These are phyloP conservation scores for Polylopha cassiicola DNA, from an alignment of 2,888 invertebrate genomes.

Conservation along the genomic window DNA sequence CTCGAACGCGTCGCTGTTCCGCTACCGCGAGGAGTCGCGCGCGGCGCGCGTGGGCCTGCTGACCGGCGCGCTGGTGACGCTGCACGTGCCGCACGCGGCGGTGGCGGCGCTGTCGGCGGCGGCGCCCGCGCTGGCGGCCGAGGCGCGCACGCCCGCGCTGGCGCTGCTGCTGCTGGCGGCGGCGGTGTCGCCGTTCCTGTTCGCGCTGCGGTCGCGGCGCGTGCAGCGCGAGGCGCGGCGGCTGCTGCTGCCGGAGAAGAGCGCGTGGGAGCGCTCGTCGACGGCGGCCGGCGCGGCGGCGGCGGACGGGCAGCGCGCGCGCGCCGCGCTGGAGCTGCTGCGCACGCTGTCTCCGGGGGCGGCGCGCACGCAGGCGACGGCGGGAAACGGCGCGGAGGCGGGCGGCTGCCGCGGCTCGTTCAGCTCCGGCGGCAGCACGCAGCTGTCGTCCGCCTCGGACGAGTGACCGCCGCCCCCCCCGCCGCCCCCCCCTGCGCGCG, in stretches of 20 bases:
- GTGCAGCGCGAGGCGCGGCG: slow-evolving; percentile 73
- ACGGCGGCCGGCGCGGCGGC: slow-evolving; percentile 75
- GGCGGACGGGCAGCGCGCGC: slow-evolving; percentile 71
- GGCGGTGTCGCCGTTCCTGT: slow-evolving; percentile 85
- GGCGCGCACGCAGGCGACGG: slow-evolving; percentile 31
- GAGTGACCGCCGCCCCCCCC: slow-evolving; percentile 67
- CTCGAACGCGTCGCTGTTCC: slow-evolving; percentile 89
- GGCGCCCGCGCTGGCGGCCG: slow-evolving; percentile 69
- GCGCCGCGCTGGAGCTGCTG: slow-evolving; percentile 62
- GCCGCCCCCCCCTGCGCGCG: slow-evolving; percentile 33
- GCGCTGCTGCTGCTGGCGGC: slow-evolving; percentile 78
- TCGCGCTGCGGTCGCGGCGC: slow-evolving; percentile 84
- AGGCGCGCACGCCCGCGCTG: slow-evolving; percentile 67
- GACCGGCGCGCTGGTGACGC: slow-evolving; percentile 84
- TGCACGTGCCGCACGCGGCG: slow-evolving; percentile 82
- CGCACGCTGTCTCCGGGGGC: slow-evolving; percentile 63
- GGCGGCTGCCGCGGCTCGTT: slow-evolving; percentile 79
- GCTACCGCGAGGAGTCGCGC: slow-evolving; percentile 91
- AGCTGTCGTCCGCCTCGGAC: slow-evolving; percentile 79
- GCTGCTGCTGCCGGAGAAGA: slow-evolving; percentile 59
- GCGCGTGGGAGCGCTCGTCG: slow-evolving; percentile 72
- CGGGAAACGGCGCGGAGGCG: slow-evolving; percentile 67
- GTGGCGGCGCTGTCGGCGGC: slow-evolving; percentile 55
- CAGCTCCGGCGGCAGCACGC: slow-evolving; percentile 80
- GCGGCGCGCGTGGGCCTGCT: slow-evolving; percentile 85